Base-by-base conservation (phyloP, 53 echinoderm and acorn worm species). In the Holothuria scabra region DNA sequence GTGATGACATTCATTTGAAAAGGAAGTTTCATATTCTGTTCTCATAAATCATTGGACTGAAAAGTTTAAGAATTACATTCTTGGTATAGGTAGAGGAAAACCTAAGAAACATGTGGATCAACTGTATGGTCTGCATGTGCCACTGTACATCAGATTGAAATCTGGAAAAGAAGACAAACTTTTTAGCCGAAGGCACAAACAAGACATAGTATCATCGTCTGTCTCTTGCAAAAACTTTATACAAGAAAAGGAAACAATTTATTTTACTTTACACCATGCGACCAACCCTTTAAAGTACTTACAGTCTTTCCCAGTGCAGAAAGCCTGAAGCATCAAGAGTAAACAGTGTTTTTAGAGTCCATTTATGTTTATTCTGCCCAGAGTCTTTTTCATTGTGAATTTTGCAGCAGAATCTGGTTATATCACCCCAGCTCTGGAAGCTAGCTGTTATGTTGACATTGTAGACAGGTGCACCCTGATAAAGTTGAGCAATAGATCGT, bases 401-500 rank as follows among this genome's bases (percentile, higher is more conserved):
- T 46, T 46, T 21, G 37, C 20, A 9, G 37, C 44, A 69, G 37
- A 69, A 69, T 28, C 37, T 20, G 35, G 37, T 38, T 24, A 41
- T 41, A 69, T 41, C 37, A 69, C 44, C 37, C 69, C 44, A 41
- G 37, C 41, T 69, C 37, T 37, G 69, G 38, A 37, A 46, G 37
- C 69, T 69, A 46, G 69, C 37, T 37, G 69, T 38, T 69, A 69
- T 69, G 69, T 69, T 69, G 69, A 69, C 69, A 69, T 46, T 69
- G 44, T 46, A 35, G 69, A 69, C 69, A 69, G 69, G 69, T 69
- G 69, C 44, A 69, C 44, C 44, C 44, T 69, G 38, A 69, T 69
- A 46, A n/a, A 69, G 38, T 46, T 12, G 21, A 69, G 69, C 44
- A 35, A 69, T 69, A 22, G 69, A 22, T 46, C 41, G 7, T 6